Evolutionary conservation across 2,888 invertebrate genomes (phyloP), one percentile per base, ranked within the genome.

Genomic region (Toxonevra muliebris): DNA sequence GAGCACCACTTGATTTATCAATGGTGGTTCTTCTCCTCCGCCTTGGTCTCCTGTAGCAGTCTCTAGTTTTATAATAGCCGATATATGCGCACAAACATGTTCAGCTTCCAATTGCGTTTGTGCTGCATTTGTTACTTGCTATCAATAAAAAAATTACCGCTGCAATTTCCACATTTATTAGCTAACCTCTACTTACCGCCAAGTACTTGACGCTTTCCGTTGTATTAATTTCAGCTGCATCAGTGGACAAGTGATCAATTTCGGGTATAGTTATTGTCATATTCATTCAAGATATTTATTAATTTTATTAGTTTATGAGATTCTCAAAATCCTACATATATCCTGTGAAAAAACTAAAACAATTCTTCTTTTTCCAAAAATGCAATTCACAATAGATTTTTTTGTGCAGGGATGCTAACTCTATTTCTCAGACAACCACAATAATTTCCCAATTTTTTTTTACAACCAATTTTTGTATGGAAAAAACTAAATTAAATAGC

Each of bases 1-100:
- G 2, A 83, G 61, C 0, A 77, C 73, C 13, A 77, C 77, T 60
- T 82, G 82, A 69, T 82, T 77, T 13, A 77, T 54, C 17, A 45
- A 10, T 11, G 11, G n/a, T 12, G 43, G 9, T 53, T 41, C 53
- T 4, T 63, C 66, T 0, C 30, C 59, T 15, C 66, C 62, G 5
- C 9, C 17, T 4, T 48, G 42, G 30, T 7, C 30, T 30, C 3
- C 30, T 30, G 30, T 30, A 10, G 42, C 30, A 0, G 69, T 61
- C 57, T 73, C 73, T 42, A 70, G 71, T 5, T 66, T 52, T 54
- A 76, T 73, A 55, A 75, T 65, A 1, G 73, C 71, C 19, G 64
- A 74, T 42, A 74, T 71, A 19, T 75, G 71, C 9, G 64, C 61
- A 4, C 74, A 64, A n/a, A 74, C 55, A 52, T 69, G 59, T 13